Conservation (phyloP, 2,888 invertebrate genomes). For the Hypena proboscidalis region DNA sequence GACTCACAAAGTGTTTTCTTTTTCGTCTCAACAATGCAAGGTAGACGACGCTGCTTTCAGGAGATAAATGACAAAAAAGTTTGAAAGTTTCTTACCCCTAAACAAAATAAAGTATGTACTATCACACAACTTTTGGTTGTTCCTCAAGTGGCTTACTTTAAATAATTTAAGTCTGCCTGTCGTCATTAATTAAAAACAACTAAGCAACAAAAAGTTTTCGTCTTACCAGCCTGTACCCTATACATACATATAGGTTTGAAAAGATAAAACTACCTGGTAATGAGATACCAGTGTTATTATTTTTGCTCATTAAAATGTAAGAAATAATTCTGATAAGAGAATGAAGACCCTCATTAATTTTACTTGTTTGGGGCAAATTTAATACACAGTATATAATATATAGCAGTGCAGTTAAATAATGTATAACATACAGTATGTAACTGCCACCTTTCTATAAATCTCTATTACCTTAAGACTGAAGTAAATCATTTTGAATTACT, state of each 20-base stretch:
- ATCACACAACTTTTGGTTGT: constrained; percentile 3
- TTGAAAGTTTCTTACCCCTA: not conserved
- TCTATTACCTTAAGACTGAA: too few species aligned
- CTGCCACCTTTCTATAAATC: too few species aligned
- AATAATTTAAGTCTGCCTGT: constrained; percentile 24
- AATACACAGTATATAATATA: too few species aligned
- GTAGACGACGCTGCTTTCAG: too few species aligned
- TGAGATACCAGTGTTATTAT: constrained; percentile 1
- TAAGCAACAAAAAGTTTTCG: too few species aligned
- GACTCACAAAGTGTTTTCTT: too few species aligned
- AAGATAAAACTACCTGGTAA: not conserved
- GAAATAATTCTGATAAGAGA: not conserved
- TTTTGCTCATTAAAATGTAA: not conserved
- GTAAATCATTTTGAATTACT: too few species aligned
- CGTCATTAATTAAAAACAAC: constrained; percentile 34
- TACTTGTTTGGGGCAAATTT: too few species aligned
- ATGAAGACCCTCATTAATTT: too few species aligned
- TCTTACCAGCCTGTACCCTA: constrained; percentile 1
- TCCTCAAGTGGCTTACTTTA: constrained; percentile 16
- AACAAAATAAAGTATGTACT: constrained; percentile 23
- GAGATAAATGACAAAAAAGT: constrained; percentile 8
- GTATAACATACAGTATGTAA: too few species aligned
- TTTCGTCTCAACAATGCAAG: too few species aligned
- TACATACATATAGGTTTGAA: not conserved
- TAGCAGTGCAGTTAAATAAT: too few species aligned